Evolutionary conservation across 2,888 invertebrate species (phyloP), one percentile per base, ranked within the genome.

Genomic region (Diploptera punctata): DNA sequence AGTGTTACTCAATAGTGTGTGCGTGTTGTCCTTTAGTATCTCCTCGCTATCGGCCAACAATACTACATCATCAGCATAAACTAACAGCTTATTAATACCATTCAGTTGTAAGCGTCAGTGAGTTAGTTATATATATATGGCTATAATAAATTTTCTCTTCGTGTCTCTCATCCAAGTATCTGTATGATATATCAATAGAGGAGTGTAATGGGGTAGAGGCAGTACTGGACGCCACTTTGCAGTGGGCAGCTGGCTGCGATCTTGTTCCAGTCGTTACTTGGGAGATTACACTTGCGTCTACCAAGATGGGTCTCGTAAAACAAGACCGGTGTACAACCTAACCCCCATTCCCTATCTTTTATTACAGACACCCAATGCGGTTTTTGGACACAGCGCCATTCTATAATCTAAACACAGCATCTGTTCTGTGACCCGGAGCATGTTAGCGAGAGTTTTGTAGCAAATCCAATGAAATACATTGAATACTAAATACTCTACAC

Each of bases 281-380:
- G n/a, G 57, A 69, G 69, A 69, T 69, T 69, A 69, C 69, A 69
- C 57, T n/a, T 10, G 33, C 33, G 52, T 44, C 65, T 31, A 24
- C 47, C 67, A 67, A 71, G 71, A 71, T 71, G 71, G 67, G 67
- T 65, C 62, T 71, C 71, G 71, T 71, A 71, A 71, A 71, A 65
- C 65, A 71, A 65, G 49, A 19, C 65, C 44, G 47, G 47, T 65
- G 65, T 47, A 65, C 44, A 24, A 26, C 26, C 26, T 13, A 43
- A n/a, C 26, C 13, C 61, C 29, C 13, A 26, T 26, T n/a, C 44
- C 65, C 65, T 57, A 65, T 65, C 65, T 65, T 65, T 65, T 65
- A 65, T 47, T 65, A 29, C 65, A 29, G 57, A 57, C 47, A 47
- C 65, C 65, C 65, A 65, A 65, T 65, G 65, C 44, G 65, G 65